phyloP scores from a whole-genome alignment of 2,888 invertebrate species.

The Ptycholaimellus sp. region DNA sequence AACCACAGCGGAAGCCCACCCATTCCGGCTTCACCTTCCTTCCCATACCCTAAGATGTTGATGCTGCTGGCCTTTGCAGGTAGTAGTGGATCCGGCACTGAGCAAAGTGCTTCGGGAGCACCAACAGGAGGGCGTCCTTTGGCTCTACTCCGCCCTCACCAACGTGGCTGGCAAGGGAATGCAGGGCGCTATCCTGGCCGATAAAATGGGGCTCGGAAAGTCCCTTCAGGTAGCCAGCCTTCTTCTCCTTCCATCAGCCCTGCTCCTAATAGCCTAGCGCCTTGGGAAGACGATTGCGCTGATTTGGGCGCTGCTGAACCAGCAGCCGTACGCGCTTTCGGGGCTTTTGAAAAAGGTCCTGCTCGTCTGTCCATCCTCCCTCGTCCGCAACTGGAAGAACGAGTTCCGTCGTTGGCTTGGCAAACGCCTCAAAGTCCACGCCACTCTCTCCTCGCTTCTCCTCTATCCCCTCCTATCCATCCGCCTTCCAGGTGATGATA shows the following conservation, averaged over 20 bases:
- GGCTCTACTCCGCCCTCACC: constrained; percentile 41
- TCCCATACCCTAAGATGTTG: too few species aligned
- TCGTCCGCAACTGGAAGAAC: constrained; percentile 42
- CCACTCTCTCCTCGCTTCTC: background rate
- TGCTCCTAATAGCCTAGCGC: too few species aligned
- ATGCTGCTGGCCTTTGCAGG: constrained; percentile 27
- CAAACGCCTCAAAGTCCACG: constrained; percentile 33
- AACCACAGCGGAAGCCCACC: too few species aligned
- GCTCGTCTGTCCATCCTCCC: constrained; percentile 43
- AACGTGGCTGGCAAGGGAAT: constrained; percentile 26
- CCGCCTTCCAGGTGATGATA: background rate
- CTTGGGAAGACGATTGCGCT: constrained; percentile 42
- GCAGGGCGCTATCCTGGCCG: constrained; percentile 43
- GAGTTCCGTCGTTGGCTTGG: constrained; percentile 47
- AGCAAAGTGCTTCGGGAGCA: constrained; percentile 37
- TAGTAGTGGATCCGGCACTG: constrained; percentile 37
- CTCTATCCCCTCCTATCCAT: background rate
- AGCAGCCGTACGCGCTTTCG: constrained; percentile 2
- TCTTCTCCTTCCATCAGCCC: too few species aligned
- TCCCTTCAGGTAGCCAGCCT: too few species aligned
- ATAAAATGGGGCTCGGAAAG: constrained; percentile 49
- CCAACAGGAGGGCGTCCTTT: constrained; percentile 40
- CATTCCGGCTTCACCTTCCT: too few species aligned
- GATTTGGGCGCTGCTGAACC: constrained; percentile 41
- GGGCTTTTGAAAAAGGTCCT: too few species aligned